Base-by-base conservation (phyloP, 2,888 invertebrate species). In the Xestobium rufovillosum region DNA sequence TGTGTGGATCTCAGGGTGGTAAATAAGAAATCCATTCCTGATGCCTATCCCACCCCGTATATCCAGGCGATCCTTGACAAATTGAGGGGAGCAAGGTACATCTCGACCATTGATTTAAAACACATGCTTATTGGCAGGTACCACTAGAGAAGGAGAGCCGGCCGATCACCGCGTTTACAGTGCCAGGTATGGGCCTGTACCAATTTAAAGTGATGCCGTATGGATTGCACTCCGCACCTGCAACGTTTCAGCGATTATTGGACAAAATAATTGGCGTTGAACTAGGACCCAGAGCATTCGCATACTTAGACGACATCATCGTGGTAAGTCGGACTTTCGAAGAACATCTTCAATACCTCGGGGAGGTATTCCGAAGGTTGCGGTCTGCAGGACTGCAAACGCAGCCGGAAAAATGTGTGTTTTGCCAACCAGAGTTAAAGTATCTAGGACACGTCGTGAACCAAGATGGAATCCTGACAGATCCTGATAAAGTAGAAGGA, bases 91-190 rank as follows among this genome's bases (percentile, higher is more conserved):
- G 48, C 48, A 1, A 31, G 34, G 8, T 49, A 44, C 15, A 35
- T 51, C 14, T 45, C 43, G 9, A 52, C 44, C 6, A 14, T 50
- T 1, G 46, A 49, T 33, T 31, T 50, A 14, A 49, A 45, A 11
- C 41, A n/a, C 41, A 47, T 4, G 55, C 52, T 0, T 56, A 53
- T 38, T 54, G 50, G 46, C 55, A 57, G 41, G 38, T 53, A 1
- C 32, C 38, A 1, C 32, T 51, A 12, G 29, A 23, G 2, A 9
- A 36, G 14, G 32, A 37, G 4, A 47, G 49, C 15, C 30, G 32
- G 27, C 39, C 39, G 2, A 38, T 49, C 1, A 50, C 52, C 4
- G 50, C 52, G 2, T 53, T 53, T 33, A 47, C 49, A 3, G 47
- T 51, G 3, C 47, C 52, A 2, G 31, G 31, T 13, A 31, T 8